phyloP scores from a whole-genome alignment of 1,140 invertebrate species.

The Drosophila ananassae region DNA sequence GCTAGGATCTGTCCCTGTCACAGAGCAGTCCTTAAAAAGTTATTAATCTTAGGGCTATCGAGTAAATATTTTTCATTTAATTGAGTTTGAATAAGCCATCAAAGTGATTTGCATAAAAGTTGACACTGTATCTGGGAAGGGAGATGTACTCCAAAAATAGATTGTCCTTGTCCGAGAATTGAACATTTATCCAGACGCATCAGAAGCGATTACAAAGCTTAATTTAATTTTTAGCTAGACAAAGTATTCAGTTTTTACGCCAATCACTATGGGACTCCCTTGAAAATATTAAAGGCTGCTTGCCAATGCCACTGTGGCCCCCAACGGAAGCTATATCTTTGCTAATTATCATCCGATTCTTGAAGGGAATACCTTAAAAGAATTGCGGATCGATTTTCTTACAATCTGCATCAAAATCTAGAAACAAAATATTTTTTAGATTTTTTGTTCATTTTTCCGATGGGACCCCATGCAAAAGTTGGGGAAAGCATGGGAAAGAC shows the following conservation, averaged over 20 bases:
- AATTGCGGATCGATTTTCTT: background rate
- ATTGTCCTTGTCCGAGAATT: background rate
- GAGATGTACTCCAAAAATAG: background rate
- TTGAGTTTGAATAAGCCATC: slow-evolving; percentile 60
- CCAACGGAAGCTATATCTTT: background rate
- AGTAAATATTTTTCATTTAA: slow-evolving; percentile 77
- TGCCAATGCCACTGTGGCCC: too few species aligned
- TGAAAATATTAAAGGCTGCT: too few species aligned
- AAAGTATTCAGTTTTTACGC: background rate
- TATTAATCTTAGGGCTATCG: slow-evolving; percentile 74
- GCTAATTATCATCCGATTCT: background rate
- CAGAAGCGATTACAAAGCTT: slow-evolving; percentile 34
- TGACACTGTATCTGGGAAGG: slow-evolving; percentile 5
- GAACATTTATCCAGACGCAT: background rate
- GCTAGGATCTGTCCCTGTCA: slow-evolving; percentile 23
- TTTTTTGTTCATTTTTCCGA: too few species aligned
- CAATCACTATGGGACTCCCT: background rate
- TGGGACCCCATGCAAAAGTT: too few species aligned
- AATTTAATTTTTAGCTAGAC: slow-evolving; percentile 63
- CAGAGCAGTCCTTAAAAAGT: slow-evolving; percentile 56
- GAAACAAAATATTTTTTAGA: too few species aligned
- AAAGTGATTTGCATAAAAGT: slow-evolving; percentile 71
- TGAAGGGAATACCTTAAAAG: background rate
- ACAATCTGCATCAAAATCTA: too few species aligned
- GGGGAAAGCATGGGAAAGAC: too few species aligned